phyloP scores from a whole-genome alignment of 2,113 vertebrate species.

The Galemys pyrenaicus region DNA sequence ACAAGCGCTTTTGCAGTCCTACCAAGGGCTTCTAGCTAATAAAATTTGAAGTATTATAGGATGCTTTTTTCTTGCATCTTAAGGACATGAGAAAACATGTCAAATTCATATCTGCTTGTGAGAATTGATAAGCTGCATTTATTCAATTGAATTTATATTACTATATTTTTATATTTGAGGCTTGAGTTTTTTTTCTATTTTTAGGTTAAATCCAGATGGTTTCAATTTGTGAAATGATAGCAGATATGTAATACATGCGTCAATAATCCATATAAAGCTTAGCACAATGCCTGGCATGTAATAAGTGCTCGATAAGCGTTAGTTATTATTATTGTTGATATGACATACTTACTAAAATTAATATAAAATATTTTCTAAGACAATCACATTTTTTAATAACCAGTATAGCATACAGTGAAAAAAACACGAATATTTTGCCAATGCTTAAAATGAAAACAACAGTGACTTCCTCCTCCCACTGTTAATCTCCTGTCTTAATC shows the following conservation, averaged over 20 bases:
- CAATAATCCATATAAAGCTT: constrained; percentile 38
- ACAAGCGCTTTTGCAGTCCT: not conserved
- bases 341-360: constrained; percentile 54
- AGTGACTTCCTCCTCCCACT: not conserved
- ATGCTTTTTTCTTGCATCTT: constrained; percentile 4
- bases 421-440: not conserved
- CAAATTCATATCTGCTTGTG: constrained; percentile 33
- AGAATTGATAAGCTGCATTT: constrained; percentile 51
- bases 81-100: not conserved
- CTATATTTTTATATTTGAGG: constrained; percentile 59
- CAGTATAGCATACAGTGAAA: not conserved
- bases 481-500: not conserved
- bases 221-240: constrained; percentile 67
- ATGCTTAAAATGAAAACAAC: not conserved
- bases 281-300: constrained; percentile 44
- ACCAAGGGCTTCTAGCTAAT: constrained; percentile 9
- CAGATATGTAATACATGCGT: constrained; percentile 27
- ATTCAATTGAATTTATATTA: constrained; percentile 31
- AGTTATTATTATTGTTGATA: constrained; percentile 51
- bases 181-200: constrained; percentile 24
- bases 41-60: not conserved
- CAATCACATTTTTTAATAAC: not conserved
- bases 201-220: constrained; percentile 79
- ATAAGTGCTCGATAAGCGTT: constrained; percentile 66
- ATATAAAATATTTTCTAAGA: constrained; percentile 44